phyloP scores from a whole-genome alignment of 2,888 invertebrate species.

The Pyrocoelia pectoralis region DNA sequence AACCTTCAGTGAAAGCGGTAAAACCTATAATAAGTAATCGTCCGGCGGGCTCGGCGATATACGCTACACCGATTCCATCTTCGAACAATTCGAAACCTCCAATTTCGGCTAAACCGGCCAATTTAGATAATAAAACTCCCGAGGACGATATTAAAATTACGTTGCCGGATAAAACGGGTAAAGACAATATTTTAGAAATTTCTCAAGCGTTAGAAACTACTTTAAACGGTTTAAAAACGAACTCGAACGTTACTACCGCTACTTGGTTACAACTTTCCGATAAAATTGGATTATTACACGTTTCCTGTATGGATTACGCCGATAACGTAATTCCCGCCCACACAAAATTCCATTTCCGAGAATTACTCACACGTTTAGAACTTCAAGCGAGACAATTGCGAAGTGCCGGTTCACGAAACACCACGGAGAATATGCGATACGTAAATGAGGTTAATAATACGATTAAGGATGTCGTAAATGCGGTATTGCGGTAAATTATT shows the following conservation, averaged over 20 bases:
- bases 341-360: slow-evolving; percentile 86
- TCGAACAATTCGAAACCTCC: slow-evolving; percentile 57
- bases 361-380: slow-evolving; percentile 75
- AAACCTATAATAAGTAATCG: slow-evolving; percentile 64
- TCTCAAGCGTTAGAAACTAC: slow-evolving; percentile 72
- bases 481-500: slow-evolving; percentile 63
- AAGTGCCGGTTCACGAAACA: slow-evolving; percentile 74
- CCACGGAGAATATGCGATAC: slow-evolving; percentile 72
- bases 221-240: slow-evolving; percentile 67
- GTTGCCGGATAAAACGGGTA: slow-evolving; percentile 59
- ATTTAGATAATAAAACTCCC: slow-evolving; percentile 56
- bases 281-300: slow-evolving; percentile 82
- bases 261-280: slow-evolving; percentile 83
- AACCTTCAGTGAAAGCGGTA: slow-evolving; percentile 70
- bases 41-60: slow-evolving; percentile 69
- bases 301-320: slow-evolving; percentile 83
- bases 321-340: slow-evolving; percentile 84
- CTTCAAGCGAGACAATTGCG: slow-evolving; percentile 72
- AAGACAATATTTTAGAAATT: slow-evolving; percentile 70
- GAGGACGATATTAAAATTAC: slow-evolving; percentile 58
- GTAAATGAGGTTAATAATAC: slow-evolving; percentile 77
- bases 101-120: slow-evolving; percentile 62
- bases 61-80: slow-evolving; percentile 75
- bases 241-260: slow-evolving; percentile 66
- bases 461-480: slow-evolving; percentile 76